Evolutionary conservation across 30 jellyfish, hydroid and myxozoan species (phyloP).

Genomic region (Sanderia malayensis): DNA sequence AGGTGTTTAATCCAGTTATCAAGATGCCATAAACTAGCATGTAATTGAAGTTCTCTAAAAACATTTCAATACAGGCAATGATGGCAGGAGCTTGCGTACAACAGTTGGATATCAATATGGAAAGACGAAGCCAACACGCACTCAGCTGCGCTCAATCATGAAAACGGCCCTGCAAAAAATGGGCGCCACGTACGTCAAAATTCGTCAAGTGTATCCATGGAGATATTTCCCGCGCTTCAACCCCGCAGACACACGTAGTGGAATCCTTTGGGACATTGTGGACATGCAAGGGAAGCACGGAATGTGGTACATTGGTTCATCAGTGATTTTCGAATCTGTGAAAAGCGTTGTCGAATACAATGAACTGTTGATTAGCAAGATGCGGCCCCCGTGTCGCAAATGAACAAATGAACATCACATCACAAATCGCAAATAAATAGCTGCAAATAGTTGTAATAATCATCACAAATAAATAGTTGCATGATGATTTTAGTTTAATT

Average conservation of each 20-base stretch:
- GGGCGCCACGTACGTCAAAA: constrained; percentile 50
- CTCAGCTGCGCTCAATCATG: constrained; percentile 36
- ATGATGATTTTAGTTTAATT: no score
- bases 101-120: constrained; percentile 80
- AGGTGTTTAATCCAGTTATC: no score
- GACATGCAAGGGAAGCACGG: constrained; percentile 83
- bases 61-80: constrained; percentile 32
- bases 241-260: constrained; percentile 47
- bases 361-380: constrained; percentile 48
- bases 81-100: constrained; percentile 51
- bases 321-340: constrained; percentile 87
- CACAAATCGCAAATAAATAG: not conserved
- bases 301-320: constrained; percentile 94
- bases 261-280: constrained; percentile 72
- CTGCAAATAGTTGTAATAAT: no score
- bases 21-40: no score
- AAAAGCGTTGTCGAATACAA: constrained; percentile 87
- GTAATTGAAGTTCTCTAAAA: no score
- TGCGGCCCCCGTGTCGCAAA: constrained; percentile 52
- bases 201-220: constrained; percentile 48
- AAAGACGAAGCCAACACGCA: constrained; percentile 41
- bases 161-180: constrained; percentile 19
- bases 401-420: not conserved
- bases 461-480: no score
- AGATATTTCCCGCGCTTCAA: constrained; percentile 81